These are phyloP conservation scores for Callipepla squamata DNA, from an alignment of 2,113 vertebrate genomes.

Conservation along the genomic window DNA sequence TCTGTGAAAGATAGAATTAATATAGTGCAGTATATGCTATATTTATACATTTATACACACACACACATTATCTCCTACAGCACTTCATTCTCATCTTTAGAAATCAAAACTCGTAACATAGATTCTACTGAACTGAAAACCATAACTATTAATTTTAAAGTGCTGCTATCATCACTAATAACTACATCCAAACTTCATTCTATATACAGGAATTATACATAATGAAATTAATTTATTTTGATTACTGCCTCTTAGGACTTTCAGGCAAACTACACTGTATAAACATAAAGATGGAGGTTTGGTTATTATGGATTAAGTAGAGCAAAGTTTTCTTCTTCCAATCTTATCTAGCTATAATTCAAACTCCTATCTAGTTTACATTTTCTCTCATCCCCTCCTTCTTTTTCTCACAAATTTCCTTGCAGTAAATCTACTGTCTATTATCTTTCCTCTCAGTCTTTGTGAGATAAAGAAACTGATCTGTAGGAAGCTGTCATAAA, in stretches of 20 bases:
- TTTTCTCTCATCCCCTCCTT: not conserved
- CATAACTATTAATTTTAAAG: constrained; percentile 1
- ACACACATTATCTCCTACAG: not conserved
- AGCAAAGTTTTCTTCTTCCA: not conserved
- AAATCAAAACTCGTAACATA: not conserved
- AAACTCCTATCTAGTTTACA: not conserved
- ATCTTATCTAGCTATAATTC: not conserved
- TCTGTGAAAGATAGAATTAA: not conserved
- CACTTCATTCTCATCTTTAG: not conserved
- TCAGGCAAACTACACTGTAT: not conserved
- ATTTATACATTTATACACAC: not conserved
- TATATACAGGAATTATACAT: not conserved
- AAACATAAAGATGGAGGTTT: not conserved
- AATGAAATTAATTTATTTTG: constrained; percentile 33
- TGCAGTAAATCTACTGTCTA: not conserved
- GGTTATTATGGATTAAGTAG: not conserved
- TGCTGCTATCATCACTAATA: not conserved
- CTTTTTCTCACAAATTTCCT: not conserved
- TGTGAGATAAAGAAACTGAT: not conserved
- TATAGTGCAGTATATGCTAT: not conserved
- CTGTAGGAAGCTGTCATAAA: not conserved
- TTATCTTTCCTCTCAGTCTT: not conserved
- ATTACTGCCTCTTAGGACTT: not conserved
- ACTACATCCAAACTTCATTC: not conserved
- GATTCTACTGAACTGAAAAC: not conserved